Conservation (phyloP, 2,888 invertebrate genomes). For the Oligia strigilis region DNA sequence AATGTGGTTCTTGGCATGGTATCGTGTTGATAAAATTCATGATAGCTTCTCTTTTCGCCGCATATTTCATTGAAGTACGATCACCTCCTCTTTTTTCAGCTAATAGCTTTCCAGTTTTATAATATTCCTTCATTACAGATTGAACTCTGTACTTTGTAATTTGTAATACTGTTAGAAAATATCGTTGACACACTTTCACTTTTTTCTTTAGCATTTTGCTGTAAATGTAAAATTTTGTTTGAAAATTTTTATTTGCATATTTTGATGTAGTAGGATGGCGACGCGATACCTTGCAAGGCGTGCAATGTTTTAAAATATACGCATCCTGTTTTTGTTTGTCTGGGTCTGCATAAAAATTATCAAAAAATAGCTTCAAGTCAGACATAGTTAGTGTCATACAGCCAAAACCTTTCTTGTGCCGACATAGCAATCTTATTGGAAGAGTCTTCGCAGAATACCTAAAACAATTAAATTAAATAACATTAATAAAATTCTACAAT, state of each 20-base stretch:
- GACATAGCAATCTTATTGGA: constrained; percentile 34
- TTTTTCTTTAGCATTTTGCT: constrained; percentile 6
- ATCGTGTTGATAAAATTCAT: no score
- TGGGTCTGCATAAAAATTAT: constrained; percentile 23
- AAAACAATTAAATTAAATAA: constrained; percentile 28
- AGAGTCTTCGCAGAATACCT: constrained; percentile 42
- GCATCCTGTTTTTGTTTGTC: constrained; percentile 24
- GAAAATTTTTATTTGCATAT: constrained; percentile 9
- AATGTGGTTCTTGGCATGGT: no score
- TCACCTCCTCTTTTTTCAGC: no score
- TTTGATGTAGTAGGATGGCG: constrained; percentile 15
- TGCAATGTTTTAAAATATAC: constrained; percentile 15
- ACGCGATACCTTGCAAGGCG: constrained; percentile 3
- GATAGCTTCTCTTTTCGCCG: no score
- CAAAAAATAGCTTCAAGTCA: constrained; percentile 11
- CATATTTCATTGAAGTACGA: no score
- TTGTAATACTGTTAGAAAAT: no score
- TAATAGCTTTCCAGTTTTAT: no score
- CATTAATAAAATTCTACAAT: constrained; percentile 26
- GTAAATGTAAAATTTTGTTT: constrained; percentile 19
- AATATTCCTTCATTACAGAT: no score
- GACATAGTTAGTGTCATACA: constrained; percentile 25
- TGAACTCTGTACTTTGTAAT: no score
- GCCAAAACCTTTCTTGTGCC: constrained; percentile 37
- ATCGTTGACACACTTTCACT: no score